Base-by-base conservation (phyloP, 1,140 invertebrate species). In the Ceratoteleas bidentatus region DNA sequence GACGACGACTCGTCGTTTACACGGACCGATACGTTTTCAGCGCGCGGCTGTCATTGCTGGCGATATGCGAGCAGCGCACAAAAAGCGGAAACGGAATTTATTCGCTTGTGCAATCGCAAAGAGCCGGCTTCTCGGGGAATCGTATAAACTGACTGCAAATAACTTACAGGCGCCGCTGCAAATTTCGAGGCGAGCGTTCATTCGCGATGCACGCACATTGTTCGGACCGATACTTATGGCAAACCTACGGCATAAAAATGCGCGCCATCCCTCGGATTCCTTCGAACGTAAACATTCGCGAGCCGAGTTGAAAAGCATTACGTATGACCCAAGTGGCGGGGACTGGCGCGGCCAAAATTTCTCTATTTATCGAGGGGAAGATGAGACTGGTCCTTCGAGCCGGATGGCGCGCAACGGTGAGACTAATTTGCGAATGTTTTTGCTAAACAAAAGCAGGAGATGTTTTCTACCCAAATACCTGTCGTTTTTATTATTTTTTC, bases 51-150 rank as follows among this genome's bases (percentile, higher is more conserved):
- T 68, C 74, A 38, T n/a, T 11, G 40, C 36, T 43, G 50, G 13
- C 53, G 36, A 32, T 58, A 52, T 65, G n/a, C 50, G 57, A 15
- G n/a, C 36, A 50, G 50, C 40, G 38, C 33, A 40, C 11, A 24
- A 24, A 65, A 68, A 47, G 49, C 57, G 60, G 61, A 79, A 79
- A 79, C 60, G 34, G 62, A 73, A 65, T 79, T 79, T 79, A 79
- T 79, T 74, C 73, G 73, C 73, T 73, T 62, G 61, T 73, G 53
- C 52, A 68, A 73, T 66, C 40, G 54, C 50, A 14, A 14, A 58
- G 16, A 60, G 36, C 45, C 60, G 45, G 52, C 49, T 45, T 66
- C 58, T 58, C 52, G n/a, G 13, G 14, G 54, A 61, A 60, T 70
- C 70, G 45, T 57, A 70, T 73, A 60, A 72, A 73, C 54, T 38